Evolutionary conservation across 2,113 vertebrate genomes (phyloP).

Genomic region (Etheostoma cragini): DNA sequence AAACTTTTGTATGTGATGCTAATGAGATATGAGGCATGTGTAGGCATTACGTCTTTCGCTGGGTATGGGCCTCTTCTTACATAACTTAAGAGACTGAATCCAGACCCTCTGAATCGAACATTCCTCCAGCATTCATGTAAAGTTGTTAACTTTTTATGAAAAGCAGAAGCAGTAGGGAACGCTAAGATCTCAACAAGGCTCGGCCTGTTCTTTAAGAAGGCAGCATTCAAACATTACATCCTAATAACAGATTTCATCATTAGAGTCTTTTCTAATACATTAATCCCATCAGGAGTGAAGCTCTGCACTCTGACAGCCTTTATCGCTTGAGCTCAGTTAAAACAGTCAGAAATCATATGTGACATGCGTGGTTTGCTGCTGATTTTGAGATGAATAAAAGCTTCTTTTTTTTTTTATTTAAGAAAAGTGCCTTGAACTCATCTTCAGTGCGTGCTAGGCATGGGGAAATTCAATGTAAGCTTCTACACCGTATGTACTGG

Average conservation of each 20-base stretch:
- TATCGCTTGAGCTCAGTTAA: conserved; percentile 27
- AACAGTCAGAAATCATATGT: conserved; percentile 49
- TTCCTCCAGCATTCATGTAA: conserved; percentile 72
- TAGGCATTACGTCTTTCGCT: conserved; percentile 71
- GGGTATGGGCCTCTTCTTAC: conserved; percentile 75
- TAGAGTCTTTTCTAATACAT: conserved; percentile 21
- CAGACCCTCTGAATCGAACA: conserved; percentile 68
- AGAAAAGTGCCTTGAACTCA: too few species aligned
- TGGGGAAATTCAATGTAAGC: too few species aligned
- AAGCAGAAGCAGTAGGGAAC: conserved; percentile 58
- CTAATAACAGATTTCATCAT: conserved; percentile 26
- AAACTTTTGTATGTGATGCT: conserved; percentile 64
- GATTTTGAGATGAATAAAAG: too few species aligned
- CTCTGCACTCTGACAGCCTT: neutral
- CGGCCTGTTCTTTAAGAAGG: conserved; percentile 42
- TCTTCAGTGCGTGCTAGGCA: too few species aligned
- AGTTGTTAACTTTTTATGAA: conserved; percentile 73
- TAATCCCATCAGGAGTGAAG: conserved; percentile 12
- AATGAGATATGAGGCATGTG: conserved; percentile 74
- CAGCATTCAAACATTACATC: conserved; percentile 25
- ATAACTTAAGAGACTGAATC: conserved; percentile 72
- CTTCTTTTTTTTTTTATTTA: too few species aligned
- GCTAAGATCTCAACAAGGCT: conserved; percentile 50
- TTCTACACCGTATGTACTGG: too few species aligned
- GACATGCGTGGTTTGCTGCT: neutral